A percentile compares a stretch with the other conserved stretches of the same genome.
phyloP scores from a whole-genome alignment of 2,888 invertebrate genomes.

The Sinopyrophorus schimmeli region DNA sequence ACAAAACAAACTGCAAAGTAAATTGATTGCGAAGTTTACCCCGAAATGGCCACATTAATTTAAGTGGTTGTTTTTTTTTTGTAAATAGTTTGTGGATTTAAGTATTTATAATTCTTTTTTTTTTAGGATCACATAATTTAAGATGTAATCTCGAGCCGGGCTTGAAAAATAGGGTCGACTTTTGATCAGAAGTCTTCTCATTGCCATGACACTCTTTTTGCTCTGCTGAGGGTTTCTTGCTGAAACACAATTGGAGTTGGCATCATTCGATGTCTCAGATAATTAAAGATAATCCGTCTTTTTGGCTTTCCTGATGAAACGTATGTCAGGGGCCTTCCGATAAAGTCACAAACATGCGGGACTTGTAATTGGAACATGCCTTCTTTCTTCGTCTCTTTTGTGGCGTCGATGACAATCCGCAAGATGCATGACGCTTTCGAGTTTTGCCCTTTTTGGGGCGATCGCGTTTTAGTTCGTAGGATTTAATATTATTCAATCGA shows the following conservation, averaged over 20 bases:
- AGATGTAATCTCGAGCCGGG: constrained; percentile 29
- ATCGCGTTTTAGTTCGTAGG: too few species aligned
- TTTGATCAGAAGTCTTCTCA: constrained; percentile 31
- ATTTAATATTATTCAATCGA: background rate
- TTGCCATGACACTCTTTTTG: constrained; percentile 31
- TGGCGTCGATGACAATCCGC: background rate
- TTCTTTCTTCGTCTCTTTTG: too few species aligned
- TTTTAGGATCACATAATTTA: too few species aligned
- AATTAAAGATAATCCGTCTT: constrained; percentile 55
- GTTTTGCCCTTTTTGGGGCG: too few species aligned
- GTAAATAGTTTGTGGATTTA: too few species aligned
- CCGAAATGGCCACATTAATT: too few species aligned
- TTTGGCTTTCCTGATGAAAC: constrained; percentile 47
- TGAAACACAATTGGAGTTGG: constrained; percentile 42
- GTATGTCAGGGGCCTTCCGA: constrained; percentile 46
- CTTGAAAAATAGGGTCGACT: constrained; percentile 30
- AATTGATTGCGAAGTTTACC: too few species aligned
- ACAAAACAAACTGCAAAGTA: too few species aligned
- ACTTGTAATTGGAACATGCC: constrained; percentile 41
- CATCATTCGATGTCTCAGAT: constrained; percentile 51
- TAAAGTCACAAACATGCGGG: constrained; percentile 50
- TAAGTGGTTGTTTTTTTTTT: too few species aligned
- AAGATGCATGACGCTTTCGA: too few species aligned
- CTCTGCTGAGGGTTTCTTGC: constrained; percentile 29
- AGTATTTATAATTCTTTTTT: too few species aligned